Conservation (phyloP, 2,888 invertebrate species). For the Anarsia innoxiella region DNA sequence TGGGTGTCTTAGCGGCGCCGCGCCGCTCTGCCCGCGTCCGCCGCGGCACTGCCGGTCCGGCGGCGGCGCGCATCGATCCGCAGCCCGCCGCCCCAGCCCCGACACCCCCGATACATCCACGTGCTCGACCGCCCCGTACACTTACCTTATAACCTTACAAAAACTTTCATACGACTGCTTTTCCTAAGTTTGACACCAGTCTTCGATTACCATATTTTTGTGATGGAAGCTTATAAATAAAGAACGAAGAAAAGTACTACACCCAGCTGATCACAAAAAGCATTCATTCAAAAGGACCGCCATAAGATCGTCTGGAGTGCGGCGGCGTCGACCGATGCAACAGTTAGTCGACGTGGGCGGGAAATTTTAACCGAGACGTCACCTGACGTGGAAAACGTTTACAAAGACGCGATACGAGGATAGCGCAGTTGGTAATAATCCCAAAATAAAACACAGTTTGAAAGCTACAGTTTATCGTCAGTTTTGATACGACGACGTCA, state of each 20-base stretch:
- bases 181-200: no score
- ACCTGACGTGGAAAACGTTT: constrained; percentile 31
- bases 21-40: constrained; percentile 67
- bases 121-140: constrained; percentile 36
- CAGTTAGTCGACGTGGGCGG: constrained; percentile 64
- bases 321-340: constrained; percentile 58
- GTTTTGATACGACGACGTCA: constrained; percentile 54
- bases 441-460: constrained; percentile 58
- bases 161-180: no score
- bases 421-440: constrained; percentile 28
- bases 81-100: constrained; percentile 30
- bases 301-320: constrained; percentile 27
- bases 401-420: constrained; percentile 40
- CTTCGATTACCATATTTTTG: no score
- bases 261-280: no score
- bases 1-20: constrained; percentile 51
- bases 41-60: constrained; percentile 58
- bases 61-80: constrained; percentile 33
- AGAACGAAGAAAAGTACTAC: no score
- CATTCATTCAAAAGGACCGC: constrained; percentile 40
- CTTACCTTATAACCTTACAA: constrained; percentile 19
- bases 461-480: constrained; percentile 47
- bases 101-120: constrained; percentile 29
- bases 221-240: no score
- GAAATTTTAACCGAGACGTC: constrained; percentile 55